Evolutionary conservation across 2,113 vertebrate genomes (phyloP).

Genomic region (Anoplopoma fimbria): DNA sequence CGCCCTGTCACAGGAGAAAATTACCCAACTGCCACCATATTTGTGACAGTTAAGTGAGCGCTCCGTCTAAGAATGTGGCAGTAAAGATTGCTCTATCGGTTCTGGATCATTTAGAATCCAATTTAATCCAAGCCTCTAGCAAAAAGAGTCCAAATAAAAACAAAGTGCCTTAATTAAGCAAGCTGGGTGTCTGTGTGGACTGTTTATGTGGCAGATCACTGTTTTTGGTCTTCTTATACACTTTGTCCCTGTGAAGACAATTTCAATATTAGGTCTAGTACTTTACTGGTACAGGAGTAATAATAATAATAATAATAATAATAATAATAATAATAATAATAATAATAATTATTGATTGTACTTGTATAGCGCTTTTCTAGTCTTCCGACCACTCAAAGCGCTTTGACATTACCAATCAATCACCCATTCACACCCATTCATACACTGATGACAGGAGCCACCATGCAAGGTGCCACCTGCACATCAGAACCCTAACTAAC

Average conservation of each 20-base stretch:
- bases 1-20: conserved; percentile 70
- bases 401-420: no score
- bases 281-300: neutral
- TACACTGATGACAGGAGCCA: no score
- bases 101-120: conserved; percentile 88
- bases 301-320: no score
- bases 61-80: conserved; percentile 75
- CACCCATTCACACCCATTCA: no score
- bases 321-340: no score
- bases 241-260: conserved; percentile 24
- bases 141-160: conserved; percentile 80
- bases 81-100: conserved; percentile 82
- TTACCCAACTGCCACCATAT: conserved; percentile 73
- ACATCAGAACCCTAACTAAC: no score
- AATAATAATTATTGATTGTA: no score
- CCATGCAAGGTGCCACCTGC: no score
- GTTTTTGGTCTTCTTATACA: conserved; percentile 9
- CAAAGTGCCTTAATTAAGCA: conserved; percentile 85
- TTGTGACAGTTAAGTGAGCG: conserved; percentile 75
- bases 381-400: no score
- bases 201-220: conserved; percentile 66
- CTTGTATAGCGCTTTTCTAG: no score
- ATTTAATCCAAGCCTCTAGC: conserved; percentile 79
- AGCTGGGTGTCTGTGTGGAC: conserved; percentile 62
- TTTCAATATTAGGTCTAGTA: conserved; percentile 25